These are phyloP conservation scores for Callaeas wilsoni DNA, from an alignment of 2,113 vertebrate genomes.

Conservation along the genomic window DNA sequence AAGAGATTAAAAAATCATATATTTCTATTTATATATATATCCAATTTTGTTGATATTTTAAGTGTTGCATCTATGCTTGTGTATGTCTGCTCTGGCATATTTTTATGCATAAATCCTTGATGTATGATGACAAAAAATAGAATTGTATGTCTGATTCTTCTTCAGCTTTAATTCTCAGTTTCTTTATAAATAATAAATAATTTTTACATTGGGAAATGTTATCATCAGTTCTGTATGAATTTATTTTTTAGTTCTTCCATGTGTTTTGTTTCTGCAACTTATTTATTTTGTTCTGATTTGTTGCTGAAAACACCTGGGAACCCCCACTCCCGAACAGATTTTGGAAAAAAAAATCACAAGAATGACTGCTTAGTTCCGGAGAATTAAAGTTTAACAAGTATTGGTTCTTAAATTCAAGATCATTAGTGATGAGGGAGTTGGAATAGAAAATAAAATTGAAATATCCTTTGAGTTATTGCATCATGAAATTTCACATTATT, in stretches of 20 bases:
- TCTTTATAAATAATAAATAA: not conserved
- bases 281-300: not conserved
- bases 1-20: not conserved
- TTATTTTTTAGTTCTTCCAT: not conserved
- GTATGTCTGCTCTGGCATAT: not conserved
- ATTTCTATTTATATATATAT: no score
- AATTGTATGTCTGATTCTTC: not conserved
- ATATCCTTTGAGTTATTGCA: not conserved
- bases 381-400: not conserved
- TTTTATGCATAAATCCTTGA: not conserved
- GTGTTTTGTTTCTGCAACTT: not conserved
- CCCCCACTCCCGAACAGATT: rapidly evolving
- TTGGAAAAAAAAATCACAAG: not conserved
- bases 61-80: not conserved
- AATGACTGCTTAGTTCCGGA: not conserved
- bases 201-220: not conserved
- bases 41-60: not conserved
- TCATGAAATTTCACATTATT: not conserved
- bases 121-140: not conserved
- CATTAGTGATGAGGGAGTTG: not conserved
- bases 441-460: not conserved
- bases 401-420: not conserved
- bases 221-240: not conserved
- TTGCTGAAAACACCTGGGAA: not conserved
- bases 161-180: not conserved